phyloP scores from a whole-genome alignment of 2,113 vertebrate genomes.

The Phrynocephalus versicolor region DNA sequence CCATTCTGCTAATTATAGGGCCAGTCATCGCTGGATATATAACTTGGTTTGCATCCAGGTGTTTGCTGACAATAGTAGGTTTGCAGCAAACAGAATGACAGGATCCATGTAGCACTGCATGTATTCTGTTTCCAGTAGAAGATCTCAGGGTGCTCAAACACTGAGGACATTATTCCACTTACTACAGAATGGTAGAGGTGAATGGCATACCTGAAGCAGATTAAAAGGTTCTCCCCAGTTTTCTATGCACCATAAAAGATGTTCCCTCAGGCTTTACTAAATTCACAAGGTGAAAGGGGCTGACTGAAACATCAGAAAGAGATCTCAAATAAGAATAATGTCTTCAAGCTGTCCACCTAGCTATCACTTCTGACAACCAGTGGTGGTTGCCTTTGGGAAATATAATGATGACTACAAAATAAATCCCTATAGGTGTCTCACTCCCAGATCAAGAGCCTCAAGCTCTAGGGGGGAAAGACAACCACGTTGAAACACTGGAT shows the following conservation, averaged over 20 bases:
- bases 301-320: neutral
- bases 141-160: neutral
- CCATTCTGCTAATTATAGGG: too few species aligned
- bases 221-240: neutral
- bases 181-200: neutral
- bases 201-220: neutral
- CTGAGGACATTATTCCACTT: neutral
- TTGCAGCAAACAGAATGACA: too few species aligned
- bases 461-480: neutral
- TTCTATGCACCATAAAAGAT: neutral
- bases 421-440: neutral
- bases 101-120: too few species aligned
- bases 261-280: neutral
- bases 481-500: too few species aligned
- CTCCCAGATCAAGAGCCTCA: neutral
- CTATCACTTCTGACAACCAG: neutral
- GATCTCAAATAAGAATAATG: neutral
- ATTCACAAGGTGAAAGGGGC: neutral
- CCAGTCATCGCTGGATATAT: too few species aligned
- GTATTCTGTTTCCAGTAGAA: neutral
- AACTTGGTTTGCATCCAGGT: too few species aligned
- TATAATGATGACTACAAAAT: neutral
- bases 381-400: neutral
- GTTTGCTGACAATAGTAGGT: too few species aligned
- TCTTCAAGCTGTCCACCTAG: neutral